Base-by-base conservation (phyloP, 2,797 vertebrate genomes). In the Brachymystax lenok region DNA sequence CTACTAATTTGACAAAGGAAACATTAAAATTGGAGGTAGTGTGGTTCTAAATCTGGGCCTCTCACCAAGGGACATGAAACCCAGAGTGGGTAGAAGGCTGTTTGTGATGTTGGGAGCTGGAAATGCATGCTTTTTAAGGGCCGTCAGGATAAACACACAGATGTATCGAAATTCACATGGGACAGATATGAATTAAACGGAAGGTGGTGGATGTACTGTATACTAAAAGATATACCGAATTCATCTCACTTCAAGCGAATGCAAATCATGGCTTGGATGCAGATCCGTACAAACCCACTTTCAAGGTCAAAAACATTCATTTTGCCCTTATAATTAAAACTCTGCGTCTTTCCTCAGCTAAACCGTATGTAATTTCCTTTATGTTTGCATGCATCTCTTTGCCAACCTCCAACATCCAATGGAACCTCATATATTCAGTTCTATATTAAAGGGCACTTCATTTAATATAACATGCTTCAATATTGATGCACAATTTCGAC, bases 211-310 rank as follows among this genome's bases (percentile, higher is more conserved):
- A 90, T 89, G 84, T 89, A 77, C 78, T 83, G 78, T 81, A 78
- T 69, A 83, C 82, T 79, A 71, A 91, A 87, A 86, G 74, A 77
- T 78, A 66, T 74, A 74, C 70, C 52, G 69, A 84, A 83, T 83
- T 90, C 85, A 88, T 86, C 82, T 83, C 75, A 88, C 84, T 85
- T 91, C 82, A 89, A 91, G 83, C 80, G 79, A 88, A 89, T 91
- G 88, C 84, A 92, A 89, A 88, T 90, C 24, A 40, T 67, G 59
- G 77, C 80, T 82, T 76, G 74, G 78, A 85, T 77, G 84, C 75
- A 80, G 74, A 80, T 73, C 64, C 46, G 21, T 13, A 64, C 17
- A 33, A 21, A 69, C 75, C 74, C 64, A 69, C 69, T 77, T 83
- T 80, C 78, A 74, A 67, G 35, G 50, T 64, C 75, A 17, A 16